Base-by-base conservation (phyloP, 2,113 vertebrate genomes). In the Hypanus sabinus region DNA sequence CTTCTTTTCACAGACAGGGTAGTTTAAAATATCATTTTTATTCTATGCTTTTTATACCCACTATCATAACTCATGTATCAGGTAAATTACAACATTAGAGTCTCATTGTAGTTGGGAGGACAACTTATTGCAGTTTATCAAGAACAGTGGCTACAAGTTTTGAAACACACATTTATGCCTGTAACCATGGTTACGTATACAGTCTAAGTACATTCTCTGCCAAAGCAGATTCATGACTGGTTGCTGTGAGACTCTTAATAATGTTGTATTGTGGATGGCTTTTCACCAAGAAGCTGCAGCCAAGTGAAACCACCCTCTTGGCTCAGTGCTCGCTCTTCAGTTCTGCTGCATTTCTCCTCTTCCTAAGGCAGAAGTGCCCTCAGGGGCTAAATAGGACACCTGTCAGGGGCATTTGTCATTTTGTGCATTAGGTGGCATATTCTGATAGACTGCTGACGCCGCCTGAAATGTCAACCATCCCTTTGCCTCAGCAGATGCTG, bases 21-120 rank as follows among this genome's bases (percentile, higher is more conserved):
- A 30, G 60, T 90, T 90, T 90, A 90, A 90, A 90, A 90, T 68
- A 33, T 90, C 30, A 33, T 90, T 90, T 88, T 65, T 33, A 33
- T 90, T 68, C 60, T 11, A 12, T n/a, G 12, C 57, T n/a, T 90
- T 60, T 90, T 90, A 65, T 90, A 38, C 6, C 30, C 7, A 20
- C 38, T n/a, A 6, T 65, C 57, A 27, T 88, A 27, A 90, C n/a
- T 33, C 60, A 33, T 9, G 16, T 62, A 90, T 90, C n/a, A 90
- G 60, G 30, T 90, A 90, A 65, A 90, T 90, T 65, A 68, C 30
- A 68, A 0, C 30, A 90, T 24, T 73, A 24, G 22, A 71, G 24
- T 22, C 71, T 73, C 71, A 73, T 24, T 73, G 20, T 73, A 73
- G 71, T 20, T 24, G 71, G 71, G 71, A 73, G 71, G 71, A 73